Base-by-base conservation (phyloP, 1,140 invertebrate genomes). In the Calosoma granatense region DNA sequence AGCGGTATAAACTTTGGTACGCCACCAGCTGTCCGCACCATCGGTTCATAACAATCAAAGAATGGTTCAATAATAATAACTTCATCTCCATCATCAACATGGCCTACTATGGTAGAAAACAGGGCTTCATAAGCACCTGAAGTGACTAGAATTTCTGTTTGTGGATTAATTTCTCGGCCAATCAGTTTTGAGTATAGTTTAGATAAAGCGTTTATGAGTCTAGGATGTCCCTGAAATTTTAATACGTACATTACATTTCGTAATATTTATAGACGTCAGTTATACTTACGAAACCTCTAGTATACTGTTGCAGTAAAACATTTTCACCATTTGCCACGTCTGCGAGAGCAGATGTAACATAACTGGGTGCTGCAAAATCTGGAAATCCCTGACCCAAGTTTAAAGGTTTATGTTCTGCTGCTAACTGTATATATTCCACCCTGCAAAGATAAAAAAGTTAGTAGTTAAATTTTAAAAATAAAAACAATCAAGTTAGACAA, bases 371-470 rank as follows among this genome's bases (percentile, higher is more conserved):
- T 63, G 86, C 80, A 76, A 89, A 96, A 72, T 99, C 94, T 0
- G 96, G 94, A 75, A 98, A 98, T 1, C 97, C 97, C 81, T 98
- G 95, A 0, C 97, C 97, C 26, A 99, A 78, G 75, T 98, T 98
- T 11, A 96, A 70, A 1, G 95, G 92, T 65, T 97, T 93, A 65
- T 92, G 81, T 63, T 97, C 83, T 47, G 82, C 68, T 20, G 91
- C 91, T 43, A 99, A 71, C 58, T 88, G 82, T 58, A 90, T 92
- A 71, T 97, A 98, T 74, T 98, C 95, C 20, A 95, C 91, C 96
- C 94, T 97, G 64, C 60, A 76, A 68, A 36, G 6, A 36, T 36
- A 36, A 36, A 36, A 9, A 6, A 36, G 26, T 36, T 59, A 39
- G 62, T 61, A 59, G 56, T 54, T 43, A 36, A 6, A 9, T 36